Evolutionary conservation across 2,113 vertebrate genomes (phyloP).

Genomic region (Empidonax alnorum): DNA sequence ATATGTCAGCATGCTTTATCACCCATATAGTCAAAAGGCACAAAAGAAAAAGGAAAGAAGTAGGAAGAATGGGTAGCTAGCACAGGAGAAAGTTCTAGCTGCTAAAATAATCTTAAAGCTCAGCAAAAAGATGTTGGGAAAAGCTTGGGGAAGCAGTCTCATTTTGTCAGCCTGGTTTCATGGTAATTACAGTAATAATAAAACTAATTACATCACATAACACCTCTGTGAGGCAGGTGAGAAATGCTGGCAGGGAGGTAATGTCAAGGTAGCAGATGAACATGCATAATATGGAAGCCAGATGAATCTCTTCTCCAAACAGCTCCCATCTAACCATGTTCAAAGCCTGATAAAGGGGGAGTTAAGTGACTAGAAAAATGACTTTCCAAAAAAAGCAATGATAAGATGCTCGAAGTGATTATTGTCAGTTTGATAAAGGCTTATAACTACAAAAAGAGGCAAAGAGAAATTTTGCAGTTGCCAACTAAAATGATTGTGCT

Average conservation of each 20-base stretch:
- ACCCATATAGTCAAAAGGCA: background rate
- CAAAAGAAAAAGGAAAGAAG: background rate
- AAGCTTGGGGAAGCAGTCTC: background rate
- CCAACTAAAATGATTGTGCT: background rate
- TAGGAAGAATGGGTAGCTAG: background rate
- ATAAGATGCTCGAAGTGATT: background rate
- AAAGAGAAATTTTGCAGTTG: background rate
- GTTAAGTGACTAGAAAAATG: background rate
- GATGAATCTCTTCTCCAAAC: background rate
- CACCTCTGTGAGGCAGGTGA: conserved; percentile 39
- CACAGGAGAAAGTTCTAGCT: background rate
- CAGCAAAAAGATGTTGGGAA: background rate
- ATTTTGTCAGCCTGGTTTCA: conserved; percentile 38
- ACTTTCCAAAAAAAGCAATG: background rate
- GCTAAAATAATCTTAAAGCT: background rate
- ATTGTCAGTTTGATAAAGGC: background rate
- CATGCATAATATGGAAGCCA: background rate
- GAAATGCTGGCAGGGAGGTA: conserved; percentile 23
- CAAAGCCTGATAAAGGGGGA: background rate
- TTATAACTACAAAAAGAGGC: background rate
- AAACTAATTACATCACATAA: conserved; percentile 54
- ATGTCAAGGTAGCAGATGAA: conserved; percentile 34
- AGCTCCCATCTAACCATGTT: background rate
- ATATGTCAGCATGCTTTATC: background rate
- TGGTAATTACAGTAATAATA: conserved; percentile 44